Evolutionary conservation across 1,140 invertebrate species (phyloP).

Genomic region (Hycleus cichorii): DNA sequence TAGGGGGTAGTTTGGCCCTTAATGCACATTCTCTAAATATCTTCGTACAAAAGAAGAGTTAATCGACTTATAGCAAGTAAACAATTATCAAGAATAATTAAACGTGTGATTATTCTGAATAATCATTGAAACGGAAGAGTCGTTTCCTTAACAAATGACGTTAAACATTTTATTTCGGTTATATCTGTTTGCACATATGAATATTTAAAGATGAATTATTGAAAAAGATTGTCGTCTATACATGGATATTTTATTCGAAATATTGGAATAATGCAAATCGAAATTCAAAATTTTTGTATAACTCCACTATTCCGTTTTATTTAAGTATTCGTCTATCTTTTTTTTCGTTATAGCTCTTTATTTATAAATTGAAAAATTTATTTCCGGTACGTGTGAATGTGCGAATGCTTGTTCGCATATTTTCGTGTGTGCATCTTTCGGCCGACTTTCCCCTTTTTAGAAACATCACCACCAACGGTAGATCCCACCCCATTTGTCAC

Average conservation of each 20-base stretch:
- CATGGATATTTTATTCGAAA: background rate
- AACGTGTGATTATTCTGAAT: too few relatives aligned
- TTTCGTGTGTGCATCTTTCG: constrained; percentile 18
- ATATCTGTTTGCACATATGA: too few relatives aligned
- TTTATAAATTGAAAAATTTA: constrained; percentile 19
- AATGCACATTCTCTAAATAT: too few relatives aligned
- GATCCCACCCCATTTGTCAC: constrained; percentile 11
- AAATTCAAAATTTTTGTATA: constrained; percentile 14
- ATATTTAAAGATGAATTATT: too few relatives aligned
- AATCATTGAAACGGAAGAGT: too few relatives aligned
- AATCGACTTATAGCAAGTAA: too few relatives aligned
- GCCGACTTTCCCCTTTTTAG: background rate
- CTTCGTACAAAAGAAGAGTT: too few relatives aligned
- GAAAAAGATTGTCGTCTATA: too few relatives aligned
- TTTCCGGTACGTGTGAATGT: constrained; percentile 21
- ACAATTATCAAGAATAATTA: too few relatives aligned
- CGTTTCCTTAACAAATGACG: too few relatives aligned
- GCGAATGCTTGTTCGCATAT: constrained; percentile 23
- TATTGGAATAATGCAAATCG: background rate
- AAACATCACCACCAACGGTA: constrained; percentile 5
- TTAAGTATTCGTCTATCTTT: background rate
- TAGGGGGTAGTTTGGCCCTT: too few relatives aligned
- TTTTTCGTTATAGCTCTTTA: background rate
- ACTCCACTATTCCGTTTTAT: background rate
- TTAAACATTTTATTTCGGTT: too few relatives aligned